Evolutionary conservation across 2,888 invertebrate species (phyloP), one percentile per base, ranked within the genome.

Genomic region (Hydrotaea cyrtoneurina): DNA sequence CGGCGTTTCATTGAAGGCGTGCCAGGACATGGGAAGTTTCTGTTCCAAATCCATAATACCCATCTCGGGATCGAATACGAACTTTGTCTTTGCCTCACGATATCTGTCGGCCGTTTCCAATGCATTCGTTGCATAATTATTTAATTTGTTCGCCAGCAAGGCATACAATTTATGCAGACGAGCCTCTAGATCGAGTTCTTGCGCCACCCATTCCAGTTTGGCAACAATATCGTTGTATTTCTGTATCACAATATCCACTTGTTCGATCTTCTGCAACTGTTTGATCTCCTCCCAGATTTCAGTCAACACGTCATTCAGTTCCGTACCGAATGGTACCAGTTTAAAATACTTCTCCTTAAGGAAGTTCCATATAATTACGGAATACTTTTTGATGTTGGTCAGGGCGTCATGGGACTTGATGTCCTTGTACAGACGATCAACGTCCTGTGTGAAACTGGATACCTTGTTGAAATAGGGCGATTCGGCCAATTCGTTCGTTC

Each of bases 1-100:
- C 0, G 97, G 97, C 0, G 96, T 96, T 87, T 96, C 95, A 91
- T 97, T 97, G 91, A 97, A 97, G 0, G 97, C 96, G 91, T 97
- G 97, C 97, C 97, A 97, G 0, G 97, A 96, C 95, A 97, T 96
- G 0, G 97, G 97, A 57, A 98, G 93, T 89, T 97, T 97, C 89
- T 97, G 97, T 89, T 97, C 97, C 66, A 97, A 93, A 71, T 96
- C 94, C 88, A 97, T 94, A 71, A 96, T 93, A 3, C 97, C 97
- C 26, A 94, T 94, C 72, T 95, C 95, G 0, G 97, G 96, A 90
- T 97, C 96, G 92, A 97, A 97, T 76, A 96, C 94, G 91, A 97
- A 97, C 92, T 96, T 96, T 0, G 97, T 97, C 92, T 97, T 97
- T 1, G 97, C 96, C 84, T 95, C 95, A 17, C 97, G 94, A 89